These are phyloP conservation scores for Dasysyrphus tricinctus DNA, from an alignment of 2,888 invertebrate genomes.

Conservation along the genomic window DNA sequence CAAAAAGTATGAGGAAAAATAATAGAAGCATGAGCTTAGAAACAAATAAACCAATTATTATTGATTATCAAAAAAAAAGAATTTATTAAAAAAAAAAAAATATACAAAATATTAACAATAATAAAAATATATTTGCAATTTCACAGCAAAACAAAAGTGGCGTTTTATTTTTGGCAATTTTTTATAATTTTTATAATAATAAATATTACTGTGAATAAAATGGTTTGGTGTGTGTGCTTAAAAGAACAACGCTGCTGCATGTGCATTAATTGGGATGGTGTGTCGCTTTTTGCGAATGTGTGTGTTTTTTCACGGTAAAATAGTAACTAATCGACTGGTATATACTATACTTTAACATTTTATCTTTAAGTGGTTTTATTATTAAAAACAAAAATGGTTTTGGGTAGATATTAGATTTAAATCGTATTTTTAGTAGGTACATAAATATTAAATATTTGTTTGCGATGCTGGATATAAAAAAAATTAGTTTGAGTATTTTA, in stretches of 20 bases:
- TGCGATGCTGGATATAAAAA: not conserved
- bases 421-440: not conserved
- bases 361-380: not conserved
- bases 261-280: not conserved
- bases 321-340: not conserved
- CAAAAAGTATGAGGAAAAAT: not conserved
- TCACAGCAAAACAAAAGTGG: constrained; percentile 62
- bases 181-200: not conserved
- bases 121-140: constrained; percentile 65
- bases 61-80: constrained; percentile 33
- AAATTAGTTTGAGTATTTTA: too few relatives aligned
- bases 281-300: constrained; percentile 1
- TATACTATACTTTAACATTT: not conserved
- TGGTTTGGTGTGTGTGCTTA: constrained; percentile 14
- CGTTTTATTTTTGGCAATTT: constrained; percentile 57
- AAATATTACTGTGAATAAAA: not conserved
- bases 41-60: constrained; percentile 13
- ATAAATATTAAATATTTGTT: not conserved
- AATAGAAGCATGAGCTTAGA: constrained; percentile 57
- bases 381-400: not conserved
- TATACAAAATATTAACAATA: constrained; percentile 1
- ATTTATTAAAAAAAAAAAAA: constrained; percentile 5
- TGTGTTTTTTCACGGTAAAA: not conserved
- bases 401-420: not conserved
- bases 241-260: constrained; percentile 13